These are phyloP conservation scores for Hermodice carunculata DNA, from an alignment of 2,888 invertebrate species.

Conservation along the genomic window DNA sequence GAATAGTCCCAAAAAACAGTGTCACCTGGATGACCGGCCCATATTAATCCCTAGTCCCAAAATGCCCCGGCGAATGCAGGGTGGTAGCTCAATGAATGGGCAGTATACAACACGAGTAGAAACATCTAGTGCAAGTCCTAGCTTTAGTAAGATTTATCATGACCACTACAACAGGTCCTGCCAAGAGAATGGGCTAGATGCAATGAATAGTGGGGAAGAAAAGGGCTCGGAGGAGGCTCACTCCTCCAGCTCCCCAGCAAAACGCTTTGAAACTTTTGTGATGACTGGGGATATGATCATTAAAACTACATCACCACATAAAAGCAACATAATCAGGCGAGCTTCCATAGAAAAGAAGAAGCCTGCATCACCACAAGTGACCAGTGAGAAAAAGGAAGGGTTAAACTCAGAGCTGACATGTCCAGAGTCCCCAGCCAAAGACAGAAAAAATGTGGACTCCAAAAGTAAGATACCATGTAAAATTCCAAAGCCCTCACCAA, in stretches of 20 bases:
- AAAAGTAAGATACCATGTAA: background rate
- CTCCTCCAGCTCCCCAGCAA: background rate
- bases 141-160: no score
- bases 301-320: constrained; percentile 81
- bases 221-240: background rate
- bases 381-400: no score
- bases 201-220: background rate
- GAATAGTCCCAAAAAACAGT: no score
- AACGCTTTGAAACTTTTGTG: constrained; percentile 78
- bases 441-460: background rate
- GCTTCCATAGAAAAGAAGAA: background rate
- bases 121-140: no score
- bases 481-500: constrained; percentile 11
- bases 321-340: constrained; percentile 1
- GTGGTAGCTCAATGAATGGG: no score
- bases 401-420: no score
- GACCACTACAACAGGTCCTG: constrained; percentile 5
- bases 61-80: constrained; percentile 11
- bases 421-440: no score
- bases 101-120: no score
- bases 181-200: constrained; percentile 18
- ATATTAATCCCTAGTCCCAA: background rate
- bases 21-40: background rate
- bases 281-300: constrained; percentile 98
- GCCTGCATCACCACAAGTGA: no score